Evolutionary conservation across 2,888 invertebrate genomes (phyloP).

Genomic region (Drosophila borborema): DNA sequence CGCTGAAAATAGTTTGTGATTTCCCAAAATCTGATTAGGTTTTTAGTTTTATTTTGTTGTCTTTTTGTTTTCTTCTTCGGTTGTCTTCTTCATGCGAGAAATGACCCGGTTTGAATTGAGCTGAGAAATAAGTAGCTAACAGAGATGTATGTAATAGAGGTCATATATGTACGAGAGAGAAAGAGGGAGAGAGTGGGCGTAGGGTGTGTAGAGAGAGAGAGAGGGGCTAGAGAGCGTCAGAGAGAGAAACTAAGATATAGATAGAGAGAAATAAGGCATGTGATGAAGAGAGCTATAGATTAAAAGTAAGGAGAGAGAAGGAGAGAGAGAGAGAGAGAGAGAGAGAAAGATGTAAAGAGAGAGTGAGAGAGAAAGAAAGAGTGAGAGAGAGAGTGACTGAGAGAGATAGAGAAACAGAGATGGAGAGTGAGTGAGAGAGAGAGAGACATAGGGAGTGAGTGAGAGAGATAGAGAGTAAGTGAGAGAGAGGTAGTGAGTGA

Average conservation of each 20-base stretch:
- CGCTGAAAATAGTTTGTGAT: slow-evolving; percentile 12
- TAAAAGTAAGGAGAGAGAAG: neutral
- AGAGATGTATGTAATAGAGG: neutral
- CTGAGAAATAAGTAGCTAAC: neutral
- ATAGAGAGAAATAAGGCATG: too few relatives aligned
- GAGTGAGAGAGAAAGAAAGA: too few relatives aligned
- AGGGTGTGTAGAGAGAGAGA: neutral
- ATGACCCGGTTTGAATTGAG: neutral
- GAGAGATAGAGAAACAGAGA: neutral
- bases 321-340: too few relatives aligned
- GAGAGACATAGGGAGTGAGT: neutral
- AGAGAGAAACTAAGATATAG: neutral
- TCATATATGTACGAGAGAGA: neutral
- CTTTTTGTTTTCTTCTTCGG: neutral
- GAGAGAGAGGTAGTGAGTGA: too few relatives aligned
- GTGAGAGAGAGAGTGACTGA: neutral
- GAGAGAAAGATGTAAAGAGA: neutral
- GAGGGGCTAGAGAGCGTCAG: neutral
- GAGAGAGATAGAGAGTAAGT: neutral
- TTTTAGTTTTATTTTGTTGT: slow-evolving; percentile 2
- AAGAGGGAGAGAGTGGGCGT: too few relatives aligned
- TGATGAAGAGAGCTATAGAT: neutral
- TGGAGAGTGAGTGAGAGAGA: neutral
- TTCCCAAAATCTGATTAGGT: slow-evolving; percentile 13
- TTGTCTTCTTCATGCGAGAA: neutral